Evolutionary conservation across 1,140 invertebrate species (phyloP).

Genomic region (Aphaenogaster floridana): DNA sequence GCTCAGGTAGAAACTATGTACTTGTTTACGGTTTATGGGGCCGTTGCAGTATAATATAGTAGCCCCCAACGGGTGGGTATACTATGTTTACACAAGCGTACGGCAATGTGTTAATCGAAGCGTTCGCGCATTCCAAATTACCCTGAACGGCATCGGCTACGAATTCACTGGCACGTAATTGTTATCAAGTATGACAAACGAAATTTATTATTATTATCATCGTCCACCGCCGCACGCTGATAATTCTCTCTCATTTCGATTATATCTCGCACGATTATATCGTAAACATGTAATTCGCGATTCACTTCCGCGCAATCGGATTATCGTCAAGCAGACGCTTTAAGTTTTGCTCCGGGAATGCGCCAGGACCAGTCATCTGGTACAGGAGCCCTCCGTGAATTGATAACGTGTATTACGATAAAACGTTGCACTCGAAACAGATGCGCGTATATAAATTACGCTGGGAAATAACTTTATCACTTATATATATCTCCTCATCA

Average conservation of each 20-base stretch:
- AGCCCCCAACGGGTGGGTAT: slow-evolving; percentile 38
- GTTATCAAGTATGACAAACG: slow-evolving; percentile 52
- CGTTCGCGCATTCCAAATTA: slow-evolving; percentile 52
- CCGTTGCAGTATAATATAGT: slow-evolving; percentile 55
- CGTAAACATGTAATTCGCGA: slow-evolving; percentile 36
- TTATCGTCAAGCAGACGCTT: background rate
- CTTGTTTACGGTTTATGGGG: slow-evolving; percentile 60
- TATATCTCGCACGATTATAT: slow-evolving; percentile 38
- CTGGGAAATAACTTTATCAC: slow-evolving; percentile 44
- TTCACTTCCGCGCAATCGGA: slow-evolving; percentile 32
- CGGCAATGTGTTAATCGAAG: slow-evolving; percentile 59
- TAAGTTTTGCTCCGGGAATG: slow-evolving; percentile 7
- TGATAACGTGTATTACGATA: slow-evolving; percentile 64
- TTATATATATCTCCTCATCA: slow-evolving; percentile 37
- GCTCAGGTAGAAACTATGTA: slow-evolving; percentile 52
- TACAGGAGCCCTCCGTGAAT: background rate
- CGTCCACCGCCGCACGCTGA: background rate
- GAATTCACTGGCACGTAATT: slow-evolving; percentile 45
- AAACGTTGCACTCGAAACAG: slow-evolving; percentile 63
- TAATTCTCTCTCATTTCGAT: slow-evolving; percentile 37
- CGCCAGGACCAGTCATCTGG: background rate
- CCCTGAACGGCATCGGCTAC: slow-evolving; percentile 33
- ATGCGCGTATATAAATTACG: slow-evolving; percentile 66
- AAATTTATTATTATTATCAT: slow-evolving; percentile 58
- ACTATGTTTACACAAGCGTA: slow-evolving; percentile 50